A percentile compares a stretch with the other conserved stretches of the same genome.
These are phyloP conservation scores for Papilio machaon DNA, from an alignment of 1,140 invertebrate genomes.

Conservation along the genomic window DNA sequence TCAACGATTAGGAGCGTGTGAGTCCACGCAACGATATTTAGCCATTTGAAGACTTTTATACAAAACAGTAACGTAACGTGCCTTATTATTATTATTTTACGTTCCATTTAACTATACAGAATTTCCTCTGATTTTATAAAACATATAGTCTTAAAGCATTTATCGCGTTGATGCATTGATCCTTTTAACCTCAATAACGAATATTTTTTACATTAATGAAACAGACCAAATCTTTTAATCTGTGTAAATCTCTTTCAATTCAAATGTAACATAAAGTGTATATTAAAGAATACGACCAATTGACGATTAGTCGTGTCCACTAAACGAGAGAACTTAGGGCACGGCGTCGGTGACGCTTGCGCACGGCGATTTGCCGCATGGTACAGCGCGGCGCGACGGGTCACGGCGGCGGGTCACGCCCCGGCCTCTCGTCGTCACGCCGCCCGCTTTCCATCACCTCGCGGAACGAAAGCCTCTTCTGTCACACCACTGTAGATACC, in stretches of 20 bases:
- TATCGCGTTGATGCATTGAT: neutral
- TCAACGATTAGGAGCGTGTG: conserved; percentile 75
- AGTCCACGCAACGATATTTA: conserved; percentile 56
- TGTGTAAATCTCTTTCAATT: neutral
- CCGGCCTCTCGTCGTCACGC: conserved; percentile 76
- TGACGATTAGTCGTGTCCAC: conserved; percentile 43
- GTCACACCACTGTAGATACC: conserved; percentile 28
- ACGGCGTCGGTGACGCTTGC: conserved; percentile 56
- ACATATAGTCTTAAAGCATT: neutral
- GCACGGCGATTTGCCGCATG: conserved; percentile 79
- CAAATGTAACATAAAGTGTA: neutral
- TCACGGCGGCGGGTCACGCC: conserved; percentile 74
- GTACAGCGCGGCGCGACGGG: conserved; percentile 68
- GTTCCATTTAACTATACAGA: neutral
- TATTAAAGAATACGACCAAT: conserved; percentile 3
- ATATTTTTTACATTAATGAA: neutral
- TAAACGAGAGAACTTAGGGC: conserved; percentile 59
- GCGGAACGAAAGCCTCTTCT: conserved; percentile 57
- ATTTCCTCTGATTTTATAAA: neutral
- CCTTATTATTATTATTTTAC: conserved; percentile 36
- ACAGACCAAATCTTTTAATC: neutral
- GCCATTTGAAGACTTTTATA: conserved; percentile 46
- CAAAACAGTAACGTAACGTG: conserved; percentile 59
- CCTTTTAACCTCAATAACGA: neutral
- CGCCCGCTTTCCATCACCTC: conserved; percentile 62